These are phyloP conservation scores for Ophraella communa DNA, from an alignment of 2,888 invertebrate species.

Conservation along the genomic window DNA sequence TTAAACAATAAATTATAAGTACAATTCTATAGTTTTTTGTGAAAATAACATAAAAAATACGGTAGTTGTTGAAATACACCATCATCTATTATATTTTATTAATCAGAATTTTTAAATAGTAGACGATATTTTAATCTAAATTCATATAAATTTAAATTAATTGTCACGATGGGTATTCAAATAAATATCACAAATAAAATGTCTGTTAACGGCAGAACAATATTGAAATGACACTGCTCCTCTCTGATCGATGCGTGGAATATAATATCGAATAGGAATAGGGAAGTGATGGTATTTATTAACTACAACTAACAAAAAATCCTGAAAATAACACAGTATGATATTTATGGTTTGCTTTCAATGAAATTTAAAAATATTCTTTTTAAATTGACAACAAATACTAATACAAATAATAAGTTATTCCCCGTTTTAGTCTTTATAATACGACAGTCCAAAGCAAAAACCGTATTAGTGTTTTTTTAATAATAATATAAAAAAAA, in stretches of 20 bases:
- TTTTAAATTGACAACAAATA: no score
- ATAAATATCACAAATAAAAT: conserved; percentile 20
- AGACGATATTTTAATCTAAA: conserved; percentile 6
- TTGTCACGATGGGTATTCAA: conserved; percentile 19
- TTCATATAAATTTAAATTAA: conserved; percentile 24
- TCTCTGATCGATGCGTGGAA: conserved; percentile 13
- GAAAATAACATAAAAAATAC: background rate
- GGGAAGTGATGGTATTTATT: background rate
- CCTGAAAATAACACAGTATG: background rate
- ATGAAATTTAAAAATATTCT: no score
- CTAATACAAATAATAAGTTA: no score
- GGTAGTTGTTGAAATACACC: conserved; percentile 1
- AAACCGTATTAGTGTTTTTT: no score
- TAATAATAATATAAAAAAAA: no score
- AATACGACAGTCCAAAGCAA: no score
- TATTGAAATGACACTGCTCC: conserved; percentile 18
- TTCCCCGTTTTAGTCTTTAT: no score
- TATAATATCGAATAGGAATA: conserved; percentile 6
- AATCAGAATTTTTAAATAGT: conserved; percentile 7
- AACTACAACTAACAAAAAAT: background rate
- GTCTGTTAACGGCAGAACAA: conserved; percentile 17
- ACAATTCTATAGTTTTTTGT: background rate
- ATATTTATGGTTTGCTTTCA: no score
- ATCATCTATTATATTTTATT: background rate
- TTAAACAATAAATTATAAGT: background rate